These are phyloP conservation scores for Cryptomyrus ogoouensis DNA, from an alignment of 2,113 vertebrate species.

Conservation along the genomic window DNA sequence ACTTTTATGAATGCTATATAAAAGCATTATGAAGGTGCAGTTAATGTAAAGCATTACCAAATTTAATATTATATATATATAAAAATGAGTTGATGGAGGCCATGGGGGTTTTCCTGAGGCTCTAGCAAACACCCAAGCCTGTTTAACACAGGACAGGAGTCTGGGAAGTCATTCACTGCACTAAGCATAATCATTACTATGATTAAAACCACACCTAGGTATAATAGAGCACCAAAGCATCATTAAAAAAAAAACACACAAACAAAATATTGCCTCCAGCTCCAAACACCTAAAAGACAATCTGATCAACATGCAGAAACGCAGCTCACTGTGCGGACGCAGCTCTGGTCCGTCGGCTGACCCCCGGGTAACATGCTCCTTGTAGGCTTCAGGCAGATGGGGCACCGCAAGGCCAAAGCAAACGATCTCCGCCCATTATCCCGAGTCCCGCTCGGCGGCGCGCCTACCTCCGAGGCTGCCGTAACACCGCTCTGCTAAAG, in stretches of 20 bases:
- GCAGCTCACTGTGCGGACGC: neutral
- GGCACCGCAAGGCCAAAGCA: neutral
- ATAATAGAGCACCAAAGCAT: neutral
- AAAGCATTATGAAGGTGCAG: no score
- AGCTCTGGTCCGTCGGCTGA: neutral
- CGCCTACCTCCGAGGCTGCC: neutral
- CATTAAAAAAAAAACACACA: neutral
- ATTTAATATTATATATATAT: no score
- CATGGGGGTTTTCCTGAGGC: no score
- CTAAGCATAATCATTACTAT: neutral
- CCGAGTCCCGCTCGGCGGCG: neutral
- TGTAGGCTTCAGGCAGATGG: neutral
- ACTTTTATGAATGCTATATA: neutral
- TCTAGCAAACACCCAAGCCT: no score
- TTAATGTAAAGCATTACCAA: no score
- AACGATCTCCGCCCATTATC: neutral
- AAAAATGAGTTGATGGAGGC: no score
- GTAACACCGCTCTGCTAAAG: neutral
- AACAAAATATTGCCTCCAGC: neutral
- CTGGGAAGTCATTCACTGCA: neutral
- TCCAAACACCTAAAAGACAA: neutral
- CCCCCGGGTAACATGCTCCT: neutral
- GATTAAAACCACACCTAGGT: neutral
- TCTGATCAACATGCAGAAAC: neutral
- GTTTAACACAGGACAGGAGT: neutral